These are phyloP conservation scores for Drosophila lowei DNA, from an alignment of 1,140 invertebrate genomes.

Conservation along the genomic window DNA sequence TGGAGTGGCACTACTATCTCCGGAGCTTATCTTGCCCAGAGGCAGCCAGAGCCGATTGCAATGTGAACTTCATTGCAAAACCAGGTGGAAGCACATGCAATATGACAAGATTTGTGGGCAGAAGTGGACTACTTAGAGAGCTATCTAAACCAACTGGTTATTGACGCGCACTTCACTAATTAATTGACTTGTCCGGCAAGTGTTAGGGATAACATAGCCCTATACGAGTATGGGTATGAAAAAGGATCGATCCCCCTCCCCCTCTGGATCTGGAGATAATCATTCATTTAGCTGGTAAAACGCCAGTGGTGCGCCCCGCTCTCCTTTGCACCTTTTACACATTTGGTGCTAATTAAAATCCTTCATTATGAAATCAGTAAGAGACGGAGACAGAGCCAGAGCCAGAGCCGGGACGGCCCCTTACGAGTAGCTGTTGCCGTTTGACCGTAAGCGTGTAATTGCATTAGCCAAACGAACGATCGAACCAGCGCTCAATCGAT, in stretches of 20 bases:
- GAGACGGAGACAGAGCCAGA: background rate
- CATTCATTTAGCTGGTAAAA: conserved; percentile 32
- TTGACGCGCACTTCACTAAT: conserved; percentile 69
- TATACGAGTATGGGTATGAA: no score
- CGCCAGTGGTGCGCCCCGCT: background rate
- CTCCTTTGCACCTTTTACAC: conserved; percentile 32
- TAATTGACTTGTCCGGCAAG: conserved; percentile 64
- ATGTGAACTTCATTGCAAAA: conserved; percentile 80
- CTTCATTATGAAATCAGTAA: conserved; percentile 76
- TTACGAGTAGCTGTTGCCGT: conserved; percentile 44
- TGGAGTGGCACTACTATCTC: conserved; percentile 12
- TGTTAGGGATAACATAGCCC: conserved; percentile 18
- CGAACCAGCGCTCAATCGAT: conserved; percentile 16
- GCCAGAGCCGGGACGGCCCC: conserved; percentile 10
- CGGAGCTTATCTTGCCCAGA: conserved; percentile 73
- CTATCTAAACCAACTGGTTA: conserved; percentile 65
- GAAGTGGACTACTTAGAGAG: conserved; percentile 22
- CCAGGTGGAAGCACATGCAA: conserved; percentile 55
- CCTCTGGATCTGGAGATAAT: conserved; percentile 5
- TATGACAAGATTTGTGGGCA: conserved; percentile 56
- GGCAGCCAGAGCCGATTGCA: conserved; percentile 77
- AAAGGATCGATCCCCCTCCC: no score
- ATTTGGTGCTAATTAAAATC: conserved; percentile 81
- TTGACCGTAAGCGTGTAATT: conserved; percentile 81
- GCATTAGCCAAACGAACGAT: conserved; percentile 69